These are phyloP conservation scores for Cololabis saira DNA, from an alignment of 2,113 vertebrate genomes.

Conservation along the genomic window DNA sequence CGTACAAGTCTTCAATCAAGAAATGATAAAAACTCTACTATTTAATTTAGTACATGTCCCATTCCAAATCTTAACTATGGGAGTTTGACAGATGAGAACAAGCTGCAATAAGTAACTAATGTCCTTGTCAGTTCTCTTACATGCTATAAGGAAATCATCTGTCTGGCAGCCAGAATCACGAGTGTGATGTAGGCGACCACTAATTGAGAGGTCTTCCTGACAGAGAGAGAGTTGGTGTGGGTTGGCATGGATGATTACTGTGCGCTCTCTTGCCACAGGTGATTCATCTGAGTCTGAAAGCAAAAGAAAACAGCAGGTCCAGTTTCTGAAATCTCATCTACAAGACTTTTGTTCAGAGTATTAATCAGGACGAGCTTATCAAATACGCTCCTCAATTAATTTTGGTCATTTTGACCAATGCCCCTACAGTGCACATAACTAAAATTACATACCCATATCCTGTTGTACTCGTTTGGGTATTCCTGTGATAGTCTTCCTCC, in stretches of 20 bases:
- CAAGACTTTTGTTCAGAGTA: slow-evolving; percentile 11
- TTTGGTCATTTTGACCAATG: not conserved
- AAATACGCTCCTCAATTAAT: not conserved
- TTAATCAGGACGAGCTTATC: not conserved
- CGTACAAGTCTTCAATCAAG: slow-evolving; percentile 1
- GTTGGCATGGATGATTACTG: slow-evolving; percentile 93
- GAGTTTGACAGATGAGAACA: slow-evolving; percentile 23
- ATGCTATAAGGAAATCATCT: slow-evolving; percentile 93
- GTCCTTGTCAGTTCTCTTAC: slow-evolving; percentile 42
- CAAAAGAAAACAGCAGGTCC: slow-evolving; percentile 56
- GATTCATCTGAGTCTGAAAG: slow-evolving; percentile 95
- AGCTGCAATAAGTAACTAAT: slow-evolving; percentile 3
- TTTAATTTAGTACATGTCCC: not conserved
- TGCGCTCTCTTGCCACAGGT: slow-evolving; percentile 95
- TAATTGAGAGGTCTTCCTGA: slow-evolving; percentile 84
- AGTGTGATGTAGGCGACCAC: slow-evolving; percentile 88
- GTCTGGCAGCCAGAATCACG: slow-evolving; percentile 98
- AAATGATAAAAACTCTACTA: not conserved
- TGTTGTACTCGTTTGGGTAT: slow-evolving; percentile 99
- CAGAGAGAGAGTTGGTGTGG: slow-evolving; percentile 86
- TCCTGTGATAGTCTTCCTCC: slow-evolving; percentile 98
- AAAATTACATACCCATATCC: slow-evolving; percentile 90
- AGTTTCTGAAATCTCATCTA: slow-evolving; percentile 37
- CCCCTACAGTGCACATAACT: not conserved
- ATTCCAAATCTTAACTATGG: slow-evolving; percentile 4